Percentiles rank a stretch among this genome's conserved stretches.
Conservation (phyloP, 2,113 vertebrate genomes). For the Xyrauchen texanus region DNA sequence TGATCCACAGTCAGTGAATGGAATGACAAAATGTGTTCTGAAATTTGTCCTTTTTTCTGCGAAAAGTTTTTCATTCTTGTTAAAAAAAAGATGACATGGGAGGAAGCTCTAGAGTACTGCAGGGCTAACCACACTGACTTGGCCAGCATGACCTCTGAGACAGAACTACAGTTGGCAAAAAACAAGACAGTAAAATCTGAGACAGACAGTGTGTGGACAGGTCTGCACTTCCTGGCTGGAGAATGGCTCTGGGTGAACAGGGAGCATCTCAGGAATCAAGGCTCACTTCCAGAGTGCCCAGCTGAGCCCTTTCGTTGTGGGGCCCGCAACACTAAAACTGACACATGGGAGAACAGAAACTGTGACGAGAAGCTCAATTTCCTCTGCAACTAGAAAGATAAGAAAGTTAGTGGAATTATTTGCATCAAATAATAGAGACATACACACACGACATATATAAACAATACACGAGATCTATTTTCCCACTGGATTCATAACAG, state of each 20-base stretch:
- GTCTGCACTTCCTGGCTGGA: constrained; percentile 37
- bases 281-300: constrained; percentile 45
- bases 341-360: constrained; percentile 42
- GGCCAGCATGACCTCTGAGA: neutral
- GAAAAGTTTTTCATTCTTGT: constrained; percentile 25
- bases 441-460: too few species aligned
- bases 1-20: neutral
- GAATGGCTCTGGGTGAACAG: constrained; percentile 42
- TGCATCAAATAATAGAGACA: too few species aligned
- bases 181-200: neutral
- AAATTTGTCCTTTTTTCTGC: neutral
- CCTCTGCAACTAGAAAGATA: constrained; percentile 46
- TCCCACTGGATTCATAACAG: too few species aligned
- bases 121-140: constrained; percentile 34
- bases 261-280: neutral
- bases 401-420: too few species aligned
- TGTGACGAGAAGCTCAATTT: constrained; percentile 60
- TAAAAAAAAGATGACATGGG: constrained; percentile 45
- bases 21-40: neutral
- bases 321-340: constrained; percentile 27
- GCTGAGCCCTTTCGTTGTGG: constrained; percentile 47
- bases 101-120: constrained; percentile 34
- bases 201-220: constrained; percentile 38
- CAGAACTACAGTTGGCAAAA: neutral
- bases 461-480: too few species aligned